Conservation (phyloP, 2,113 vertebrate genomes). For the Bathybates hornii region DNA sequence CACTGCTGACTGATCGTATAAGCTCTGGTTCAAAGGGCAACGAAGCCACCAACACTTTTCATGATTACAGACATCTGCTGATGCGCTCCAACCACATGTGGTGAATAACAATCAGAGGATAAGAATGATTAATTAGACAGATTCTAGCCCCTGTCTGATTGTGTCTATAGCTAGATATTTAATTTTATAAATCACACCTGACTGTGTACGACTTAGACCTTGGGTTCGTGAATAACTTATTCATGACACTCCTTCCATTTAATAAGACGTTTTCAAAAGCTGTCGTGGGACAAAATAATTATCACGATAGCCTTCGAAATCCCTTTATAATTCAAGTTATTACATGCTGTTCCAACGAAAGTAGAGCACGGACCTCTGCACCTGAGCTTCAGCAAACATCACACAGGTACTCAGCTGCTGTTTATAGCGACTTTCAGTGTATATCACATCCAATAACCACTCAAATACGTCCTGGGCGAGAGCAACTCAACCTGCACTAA, state of each 20-base stretch:
- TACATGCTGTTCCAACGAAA: not conserved
- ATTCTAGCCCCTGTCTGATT: constrained; percentile 17
- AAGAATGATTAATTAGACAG: constrained; percentile 30
- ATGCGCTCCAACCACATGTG: constrained; percentile 8
- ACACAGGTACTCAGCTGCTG: not conserved
- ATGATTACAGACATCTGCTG: constrained; percentile 2
- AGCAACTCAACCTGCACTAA: constrained; percentile 27
- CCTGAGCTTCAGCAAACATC: constrained; percentile 36
- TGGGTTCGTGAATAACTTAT: constrained; percentile 55
- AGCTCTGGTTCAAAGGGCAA: constrained; percentile 8
- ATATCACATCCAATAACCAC: constrained; percentile 27
- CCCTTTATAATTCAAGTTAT: constrained; percentile 8
- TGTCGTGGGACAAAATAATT: not conserved
- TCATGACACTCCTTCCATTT: constrained; percentile 31
- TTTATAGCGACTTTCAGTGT: constrained; percentile 10
- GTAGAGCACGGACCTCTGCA: constrained; percentile 6
- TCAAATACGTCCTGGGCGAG: constrained; percentile 18
- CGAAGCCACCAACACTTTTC: not conserved
- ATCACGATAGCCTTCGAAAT: not conserved
- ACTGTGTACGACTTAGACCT: constrained; percentile 47
- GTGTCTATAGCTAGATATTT: constrained; percentile 35
- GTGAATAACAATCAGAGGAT: constrained; percentile 11
- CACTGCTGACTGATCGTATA: not conserved
- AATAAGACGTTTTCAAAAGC: constrained; percentile 1
- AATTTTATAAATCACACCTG: constrained; percentile 54